phyloP scores from a whole-genome alignment of 2,888 invertebrate species.

The Mactromeris polynyma region DNA sequence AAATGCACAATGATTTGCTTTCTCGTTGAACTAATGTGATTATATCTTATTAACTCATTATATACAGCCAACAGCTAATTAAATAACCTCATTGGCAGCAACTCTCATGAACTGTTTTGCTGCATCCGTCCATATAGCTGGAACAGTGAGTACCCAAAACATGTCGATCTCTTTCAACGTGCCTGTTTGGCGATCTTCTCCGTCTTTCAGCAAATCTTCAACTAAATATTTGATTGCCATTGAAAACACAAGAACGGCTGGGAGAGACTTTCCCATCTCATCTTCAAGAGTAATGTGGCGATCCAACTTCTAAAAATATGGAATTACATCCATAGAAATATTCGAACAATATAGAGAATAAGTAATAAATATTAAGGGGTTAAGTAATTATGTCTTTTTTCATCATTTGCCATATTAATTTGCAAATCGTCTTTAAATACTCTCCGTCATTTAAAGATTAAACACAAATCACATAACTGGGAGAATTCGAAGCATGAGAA shows the following conservation, averaged over 20 bases:
- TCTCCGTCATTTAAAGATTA: too few species aligned
- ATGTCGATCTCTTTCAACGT: background rate
- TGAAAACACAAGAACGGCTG: slow-evolving; percentile 18
- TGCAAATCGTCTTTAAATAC: too few species aligned
- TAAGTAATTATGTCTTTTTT: too few species aligned
- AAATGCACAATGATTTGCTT: too few species aligned
- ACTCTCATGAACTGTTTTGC: slow-evolving; percentile 37
- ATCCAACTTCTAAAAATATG: background rate
- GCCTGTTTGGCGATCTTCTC: background rate
- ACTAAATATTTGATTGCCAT: slow-evolving; percentile 22
- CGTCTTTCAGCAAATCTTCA: slow-evolving; percentile 12
- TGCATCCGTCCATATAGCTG: slow-evolving; percentile 37
- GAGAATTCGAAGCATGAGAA: too few species aligned
- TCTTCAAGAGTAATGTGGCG: slow-evolving; percentile 2
- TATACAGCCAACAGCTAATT: too few species aligned
- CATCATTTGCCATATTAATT: too few species aligned
- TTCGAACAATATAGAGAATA: too few species aligned
- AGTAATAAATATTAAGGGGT: too few species aligned
- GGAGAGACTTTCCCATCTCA: slow-evolving; percentile 18
- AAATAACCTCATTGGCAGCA: slow-evolving; percentile 17
- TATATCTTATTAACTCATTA: too few species aligned
- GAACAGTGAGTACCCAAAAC: slow-evolving; percentile 34
- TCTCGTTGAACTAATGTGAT: background rate
- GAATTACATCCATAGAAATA: too few species aligned
- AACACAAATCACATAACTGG: too few species aligned